Evolutionary conservation across 2,888 invertebrate species (phyloP).

Genomic region (Cylindroiulus punctatus): DNA sequence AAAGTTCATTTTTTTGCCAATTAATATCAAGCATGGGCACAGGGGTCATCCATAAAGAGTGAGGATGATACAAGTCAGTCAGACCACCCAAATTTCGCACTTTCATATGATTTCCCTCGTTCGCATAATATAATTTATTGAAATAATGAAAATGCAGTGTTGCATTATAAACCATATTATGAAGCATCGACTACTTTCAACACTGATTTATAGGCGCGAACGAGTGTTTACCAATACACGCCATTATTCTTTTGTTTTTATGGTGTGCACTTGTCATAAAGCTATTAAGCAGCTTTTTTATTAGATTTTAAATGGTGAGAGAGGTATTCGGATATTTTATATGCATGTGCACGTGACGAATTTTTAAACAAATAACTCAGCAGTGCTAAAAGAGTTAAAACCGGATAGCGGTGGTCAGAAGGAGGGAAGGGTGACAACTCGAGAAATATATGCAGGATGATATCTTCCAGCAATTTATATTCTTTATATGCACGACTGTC

Average conservation of each 20-base stretch:
- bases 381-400: not conserved
- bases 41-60: too few species aligned
- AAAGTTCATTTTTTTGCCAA: too few species aligned
- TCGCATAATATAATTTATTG: too few species aligned
- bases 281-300: slow-evolving; percentile 1
- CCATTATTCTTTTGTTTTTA: not conserved
- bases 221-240: not conserved
- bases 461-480: not conserved
- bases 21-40: too few species aligned
- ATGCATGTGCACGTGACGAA: not conserved
- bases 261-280: not conserved
- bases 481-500: not conserved
- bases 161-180: not conserved
- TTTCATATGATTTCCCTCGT: too few species aligned
- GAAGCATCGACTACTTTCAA: not conserved
- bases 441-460: not conserved
- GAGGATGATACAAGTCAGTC: too few species aligned
- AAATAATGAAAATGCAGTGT: not conserved
- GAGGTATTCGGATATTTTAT: not conserved
- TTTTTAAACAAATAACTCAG: not conserved
- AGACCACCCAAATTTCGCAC: too few species aligned
- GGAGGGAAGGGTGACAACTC: not conserved
- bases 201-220: not conserved
- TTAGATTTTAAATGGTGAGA: not conserved
- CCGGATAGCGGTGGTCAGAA: not conserved